Evolutionary conservation across 2,797 vertebrate species (phyloP), one percentile per base, ranked within the genome.

Genomic region (Sebastes taczanowskii): DNA sequence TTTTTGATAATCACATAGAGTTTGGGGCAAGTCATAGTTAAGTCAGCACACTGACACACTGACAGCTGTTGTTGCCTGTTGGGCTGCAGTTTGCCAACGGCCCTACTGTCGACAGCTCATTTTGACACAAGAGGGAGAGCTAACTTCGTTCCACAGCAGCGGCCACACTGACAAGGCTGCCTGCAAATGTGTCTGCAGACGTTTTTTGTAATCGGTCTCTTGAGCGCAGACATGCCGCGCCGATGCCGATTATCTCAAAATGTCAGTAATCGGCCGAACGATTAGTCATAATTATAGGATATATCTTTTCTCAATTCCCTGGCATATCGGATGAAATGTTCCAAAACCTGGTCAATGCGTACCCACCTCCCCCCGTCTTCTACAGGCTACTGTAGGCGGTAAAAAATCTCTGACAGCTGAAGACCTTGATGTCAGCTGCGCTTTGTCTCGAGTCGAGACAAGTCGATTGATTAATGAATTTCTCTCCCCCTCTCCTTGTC

Each of bases 401-500:
- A 80, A 85, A 84, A 58, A 73, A 86, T 53, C 73, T 23, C 61
- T 82, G 88, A 89, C 87, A 92, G 76, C 63, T 38, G 30, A 58
- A 61, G 77, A 77, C 69, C 76, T 86, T 80, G 71, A 60, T 76
- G 81, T 87, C 77, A 77, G 79, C 69, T 77, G 69, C 32, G n/a
- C 81, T 85, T 88, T 86, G 80, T 86, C 78, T 86, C 23, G 18
- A 66, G 75, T 78, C 63, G 4, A 79, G 66, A 86, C 66, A 63
- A 71, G 81, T 74, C 61, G 59, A 87, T 89, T 90, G 84, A 91
- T 90, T 90, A 91, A 90, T 88, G 74, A 68, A 9, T 49, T 49
- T 49, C 86, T 80, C 56, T 22, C 46, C 56, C 42, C 13, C 32
- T 35, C 20, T 29, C 46, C 16, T 7, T 9, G 10, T 38, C 34